A percentile compares a stretch with the other conserved stretches of the same genome.
Evolutionary conservation across 2,113 vertebrate genomes (phyloP).

Genomic region (Paramisgurnus dabryanus): DNA sequence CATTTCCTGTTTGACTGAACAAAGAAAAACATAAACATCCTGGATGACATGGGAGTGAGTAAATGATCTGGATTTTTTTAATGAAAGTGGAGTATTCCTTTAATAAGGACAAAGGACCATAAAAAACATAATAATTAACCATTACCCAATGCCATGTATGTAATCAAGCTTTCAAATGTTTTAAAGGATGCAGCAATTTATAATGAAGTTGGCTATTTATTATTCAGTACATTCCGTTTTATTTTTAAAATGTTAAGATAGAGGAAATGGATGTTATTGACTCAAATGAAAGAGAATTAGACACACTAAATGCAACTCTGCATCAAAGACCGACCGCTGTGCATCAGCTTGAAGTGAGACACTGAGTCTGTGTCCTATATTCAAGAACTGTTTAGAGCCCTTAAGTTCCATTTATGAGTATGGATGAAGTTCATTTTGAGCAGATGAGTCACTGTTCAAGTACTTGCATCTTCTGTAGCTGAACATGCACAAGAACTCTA

Average conservation of each 20-base stretch:
- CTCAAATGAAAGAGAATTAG: background rate
- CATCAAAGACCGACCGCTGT: conserved; percentile 28
- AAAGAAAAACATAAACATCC: too few species aligned
- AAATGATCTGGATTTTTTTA: too few species aligned
- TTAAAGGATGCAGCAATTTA: too few species aligned
- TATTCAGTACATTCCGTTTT: too few species aligned
- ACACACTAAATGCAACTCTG: conserved; percentile 6
- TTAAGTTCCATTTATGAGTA: conserved; percentile 18
- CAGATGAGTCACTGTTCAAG: conserved; percentile 39
- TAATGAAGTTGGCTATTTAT: too few species aligned
- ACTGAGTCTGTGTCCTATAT: conserved; percentile 11
- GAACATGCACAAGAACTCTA: conserved; percentile 10
- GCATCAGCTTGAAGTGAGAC: conserved; percentile 2
- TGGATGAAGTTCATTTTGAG: conserved; percentile 4
- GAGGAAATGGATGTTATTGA: background rate
- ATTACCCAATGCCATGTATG: too few species aligned
- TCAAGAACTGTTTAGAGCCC: conserved; percentile 36
- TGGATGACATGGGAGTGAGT: too few species aligned
- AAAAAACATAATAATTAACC: too few species aligned
- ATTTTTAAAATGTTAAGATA: background rate
- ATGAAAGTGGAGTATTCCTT: too few species aligned
- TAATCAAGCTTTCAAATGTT: too few species aligned
- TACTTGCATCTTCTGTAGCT: conserved; percentile 8
- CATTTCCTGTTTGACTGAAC: too few species aligned
- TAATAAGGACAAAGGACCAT: too few species aligned